A percentile compares a stretch with the other conserved stretches of the same genome.
Conservation (phyloP, 2,797 vertebrate species). For the Monodelphis domestica region DNA sequence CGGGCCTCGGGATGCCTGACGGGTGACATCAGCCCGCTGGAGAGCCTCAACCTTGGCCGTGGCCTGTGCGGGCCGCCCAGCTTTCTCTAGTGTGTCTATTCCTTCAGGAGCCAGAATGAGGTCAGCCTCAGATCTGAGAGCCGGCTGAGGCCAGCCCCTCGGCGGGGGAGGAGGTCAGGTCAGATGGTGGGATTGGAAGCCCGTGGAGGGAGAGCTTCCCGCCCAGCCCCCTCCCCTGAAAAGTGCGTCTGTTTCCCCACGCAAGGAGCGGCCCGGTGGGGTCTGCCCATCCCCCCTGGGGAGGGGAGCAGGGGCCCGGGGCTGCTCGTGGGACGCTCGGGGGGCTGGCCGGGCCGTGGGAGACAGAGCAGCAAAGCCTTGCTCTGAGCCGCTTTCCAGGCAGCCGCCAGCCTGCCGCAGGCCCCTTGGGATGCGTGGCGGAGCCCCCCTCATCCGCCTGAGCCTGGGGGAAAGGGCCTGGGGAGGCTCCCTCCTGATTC, state of each 20-base stretch:
- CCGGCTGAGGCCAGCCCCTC: slow-evolving; percentile 47
- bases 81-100: slow-evolving; percentile 72
- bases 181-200: slow-evolving; percentile 63
- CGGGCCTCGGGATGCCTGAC: slow-evolving; percentile 58
- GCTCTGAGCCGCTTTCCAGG: slow-evolving; percentile 1
- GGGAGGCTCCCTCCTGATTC: neutral
- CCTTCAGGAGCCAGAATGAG: slow-evolving; percentile 72
- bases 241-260: slow-evolving; percentile 65
- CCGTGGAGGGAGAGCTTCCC: slow-evolving; percentile 59
- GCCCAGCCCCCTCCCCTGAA: slow-evolving; percentile 49
- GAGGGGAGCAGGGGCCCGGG: slow-evolving; percentile 5
- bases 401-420: too few species aligned
- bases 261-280: slow-evolving; percentile 36
- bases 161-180: slow-evolving; percentile 67
- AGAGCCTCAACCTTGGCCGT: slow-evolving; percentile 62
- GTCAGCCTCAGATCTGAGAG: slow-evolving; percentile 69
- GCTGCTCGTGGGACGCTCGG: slow-evolving; percentile 35
- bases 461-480: neutral
- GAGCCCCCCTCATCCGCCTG: neutral
- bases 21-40: slow-evolving; percentile 60
- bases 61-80: slow-evolving; percentile 51
- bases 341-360: neutral
- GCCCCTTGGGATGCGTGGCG: too few species aligned
- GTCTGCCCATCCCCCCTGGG: slow-evolving; percentile 42
- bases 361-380: slow-evolving; percentile 30